phyloP scores from a whole-genome alignment of 2,797 vertebrate genomes.

The Amazona finschi region DNA sequence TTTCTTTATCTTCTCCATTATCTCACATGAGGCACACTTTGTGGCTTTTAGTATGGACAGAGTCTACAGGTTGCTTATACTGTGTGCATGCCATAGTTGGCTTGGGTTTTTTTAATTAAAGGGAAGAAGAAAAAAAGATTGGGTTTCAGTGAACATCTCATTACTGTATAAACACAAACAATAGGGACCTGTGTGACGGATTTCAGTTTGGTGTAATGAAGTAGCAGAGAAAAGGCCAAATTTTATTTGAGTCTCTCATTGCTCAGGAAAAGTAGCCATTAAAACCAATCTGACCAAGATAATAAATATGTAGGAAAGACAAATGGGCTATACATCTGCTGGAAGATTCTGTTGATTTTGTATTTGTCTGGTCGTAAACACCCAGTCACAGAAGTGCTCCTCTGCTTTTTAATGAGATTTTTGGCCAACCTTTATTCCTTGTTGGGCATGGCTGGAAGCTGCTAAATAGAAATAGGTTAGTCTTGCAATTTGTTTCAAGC shows the following conservation, averaged over 20 bases:
- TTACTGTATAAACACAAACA: neutral
- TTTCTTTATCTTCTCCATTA: neutral
- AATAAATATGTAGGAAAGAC: neutral
- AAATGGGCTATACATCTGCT: accelerated
- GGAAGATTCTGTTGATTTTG: neutral
- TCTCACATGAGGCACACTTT: neutral
- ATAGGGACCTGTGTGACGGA: neutral
- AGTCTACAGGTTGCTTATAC: neutral
- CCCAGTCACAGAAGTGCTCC: neutral
- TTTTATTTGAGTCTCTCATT: neutral
- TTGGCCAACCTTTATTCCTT: neutral
- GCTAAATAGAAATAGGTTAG: neutral
- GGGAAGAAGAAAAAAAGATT: neutral
- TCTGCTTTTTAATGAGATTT: neutral
- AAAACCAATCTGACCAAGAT: neutral
- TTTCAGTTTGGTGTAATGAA: neutral
- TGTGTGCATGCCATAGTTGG: neutral
- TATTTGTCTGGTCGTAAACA: neutral
- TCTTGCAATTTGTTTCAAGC: neutral
- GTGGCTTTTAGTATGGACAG: neutral
- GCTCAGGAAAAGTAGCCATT: neutral
- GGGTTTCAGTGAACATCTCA: neutral
- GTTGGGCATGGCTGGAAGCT: neutral
- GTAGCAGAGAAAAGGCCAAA: neutral
- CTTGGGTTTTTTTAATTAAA: neutral